phyloP scores from a whole-genome alignment of 2,888 invertebrate genomes.

The Troides oblongomaculatus region DNA sequence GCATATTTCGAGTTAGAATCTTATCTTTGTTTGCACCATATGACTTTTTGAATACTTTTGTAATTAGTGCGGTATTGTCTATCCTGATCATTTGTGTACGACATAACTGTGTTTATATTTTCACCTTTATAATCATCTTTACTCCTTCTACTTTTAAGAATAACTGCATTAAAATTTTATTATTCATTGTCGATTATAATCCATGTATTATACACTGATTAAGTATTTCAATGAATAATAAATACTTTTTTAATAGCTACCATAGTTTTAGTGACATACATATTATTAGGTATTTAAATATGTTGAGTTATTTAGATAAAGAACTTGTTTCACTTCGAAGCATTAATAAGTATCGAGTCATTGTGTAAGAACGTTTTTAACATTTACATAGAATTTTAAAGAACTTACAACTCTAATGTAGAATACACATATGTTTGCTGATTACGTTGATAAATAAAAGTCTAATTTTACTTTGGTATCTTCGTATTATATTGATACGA shows the following conservation, averaged over 20 bases:
- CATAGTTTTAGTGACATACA: not conserved
- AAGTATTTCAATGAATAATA: not conserved
- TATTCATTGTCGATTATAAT: not conserved
- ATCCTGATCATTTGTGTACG: not conserved
- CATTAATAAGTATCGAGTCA: constrained; percentile 4
- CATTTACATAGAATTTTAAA: not conserved
- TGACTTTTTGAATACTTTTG: constrained; percentile 7
- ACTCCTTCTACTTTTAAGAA: no score
- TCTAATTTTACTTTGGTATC: no score
- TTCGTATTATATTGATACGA: no score
- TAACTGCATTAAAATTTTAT: not conserved
- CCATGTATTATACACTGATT: not conserved
- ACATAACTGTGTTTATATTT: not conserved
- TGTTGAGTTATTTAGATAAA: constrained; percentile 12
- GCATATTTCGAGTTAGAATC: not conserved
- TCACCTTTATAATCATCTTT: no score
- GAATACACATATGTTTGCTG: not conserved
- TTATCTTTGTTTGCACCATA: constrained; percentile 18
- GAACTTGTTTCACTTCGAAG: constrained; percentile 13
- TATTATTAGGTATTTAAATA: constrained; percentile 1
- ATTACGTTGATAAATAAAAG: no score
- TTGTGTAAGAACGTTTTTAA: constrained; percentile 11
- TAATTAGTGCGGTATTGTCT: constrained; percentile 8
- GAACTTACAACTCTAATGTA: not conserved
- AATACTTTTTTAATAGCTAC: not conserved